Evolutionary conservation across 2,797 vertebrate species (phyloP), one percentile per base, ranked within the genome.

Genomic region (Mormyrus proboscirostris): DNA sequence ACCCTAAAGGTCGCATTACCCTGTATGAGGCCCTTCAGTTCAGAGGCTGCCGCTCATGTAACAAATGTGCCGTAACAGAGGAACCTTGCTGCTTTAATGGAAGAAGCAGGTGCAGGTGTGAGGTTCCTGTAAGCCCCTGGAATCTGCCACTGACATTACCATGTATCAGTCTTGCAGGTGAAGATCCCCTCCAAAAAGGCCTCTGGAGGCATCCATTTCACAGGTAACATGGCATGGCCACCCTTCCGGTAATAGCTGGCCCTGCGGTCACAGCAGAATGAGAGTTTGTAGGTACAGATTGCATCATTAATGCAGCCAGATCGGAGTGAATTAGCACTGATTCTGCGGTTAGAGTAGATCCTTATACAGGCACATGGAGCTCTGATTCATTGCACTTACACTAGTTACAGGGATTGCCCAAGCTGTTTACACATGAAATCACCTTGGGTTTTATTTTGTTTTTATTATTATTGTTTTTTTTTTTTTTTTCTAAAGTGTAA

Each of bases 161-260:
- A 99, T 65, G 97, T 97, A 69, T 99, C 98, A 44, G 97, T 99
- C 93, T 98, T 98, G 92, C 97, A 98, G 86, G 97, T 99, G 93
- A 99, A 99, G 92, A 99, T 96, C 88, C 97, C 98, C 92, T 99
- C 97, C 93, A 99, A 95, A 92, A 98, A 99, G 92, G 97, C 97
- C 92, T 99, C 98, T 8, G 97, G 97, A 2, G 97, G 96, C 97
- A 99, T 98, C 97, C 97, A 98, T 91, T 98, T 99, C 86, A 98
- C 97, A 2, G 97, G 97, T 91, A 99, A 95, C 97, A 98, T 98
- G 90, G 97, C 97, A 87, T 95, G 94, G 2, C 97, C 97, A 49
- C 97, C 97, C 90, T 97, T 99, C 89, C 96, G 95, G 90, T 99
- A 99, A 93, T 98, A 98, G 93, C 97, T 99, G 90, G 97, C 97